Evolutionary conservation across 2,113 vertebrate genomes (phyloP), one percentile per base, ranked within the genome.

Genomic region (Coregonus clupeaformis): DNA sequence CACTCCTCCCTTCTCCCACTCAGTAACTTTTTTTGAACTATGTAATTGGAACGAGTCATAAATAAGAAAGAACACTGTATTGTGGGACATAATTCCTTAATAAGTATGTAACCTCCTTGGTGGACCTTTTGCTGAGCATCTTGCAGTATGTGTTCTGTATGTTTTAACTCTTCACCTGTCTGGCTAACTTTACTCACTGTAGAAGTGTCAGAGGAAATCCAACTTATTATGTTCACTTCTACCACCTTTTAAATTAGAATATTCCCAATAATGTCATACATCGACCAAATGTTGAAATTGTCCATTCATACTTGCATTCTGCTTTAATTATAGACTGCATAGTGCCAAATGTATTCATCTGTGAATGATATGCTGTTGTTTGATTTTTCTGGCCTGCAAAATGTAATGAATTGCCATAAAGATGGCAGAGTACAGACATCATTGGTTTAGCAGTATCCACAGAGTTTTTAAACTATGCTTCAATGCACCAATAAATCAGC

Each of bases 31-130:
- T 65, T 1, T 22, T 25, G 62, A 64, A 64, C 62, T 24, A 29
- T 16, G 20, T 72, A 14, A 3, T 49, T 20, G 6, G 65, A 79
- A 79, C 5, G 32, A 75, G 55, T 55, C n/a, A 68, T 5, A 55
- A 3, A 59, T 59, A 59, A 49, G 2, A 49, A 49, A 49, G 11
- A 47, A 27, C 5, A 24, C 6, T 29, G 25, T 4, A 70, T 45
- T 29, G 62, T 27, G 22, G n/a, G 62, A 64, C 62, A 64, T n/a
- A n/a, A n/a, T n/a, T 64, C 62, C 13, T 24, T 22, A 24, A 20
- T 18, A 24, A 24, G 22, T 9, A 22, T 22, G 22, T 59, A 59
- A n/a, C 20, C 22, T 62, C 7, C 6, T n/a, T 2, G 55, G 59
- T 1, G 1, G n/a, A n/a, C 27, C 27, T 27, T 27, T 27, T 27